Evolutionary conservation across 30 jellyfish, hydroid and myxozoan species (phyloP), one percentile per base, ranked within the genome.

Genomic region (Sanderia malayensis): DNA sequence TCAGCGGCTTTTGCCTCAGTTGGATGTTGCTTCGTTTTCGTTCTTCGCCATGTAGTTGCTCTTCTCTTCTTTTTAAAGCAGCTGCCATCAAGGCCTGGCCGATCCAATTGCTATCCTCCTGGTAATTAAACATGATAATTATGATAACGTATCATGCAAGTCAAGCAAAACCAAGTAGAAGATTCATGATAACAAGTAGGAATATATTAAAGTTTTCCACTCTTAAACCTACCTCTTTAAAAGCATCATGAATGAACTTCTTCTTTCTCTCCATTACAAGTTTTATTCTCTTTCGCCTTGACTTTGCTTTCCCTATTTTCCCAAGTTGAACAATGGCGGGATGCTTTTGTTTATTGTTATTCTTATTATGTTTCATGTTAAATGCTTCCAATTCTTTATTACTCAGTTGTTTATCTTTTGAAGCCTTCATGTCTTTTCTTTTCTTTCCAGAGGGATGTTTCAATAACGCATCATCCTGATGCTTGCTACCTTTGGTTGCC

Each of bases 241-340:
- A 6, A 4, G 6, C 52, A 37, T 37, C 52, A 4, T 37, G 6
- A 4, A 37, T 37, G 13, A 37, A 37, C 18, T 49, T 49, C 64
- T 24, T 49, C 24, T 49, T 49, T 31, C 58, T 77, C 63, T 74
- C 71, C 89, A 77, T 77, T 31, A 77, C 81, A 24, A 77, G 44
- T 30, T 77, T 77, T 2, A 77, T 77, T 31, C 89, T 52, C 29
- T 77, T 77, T 31, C 89, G 47, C 24, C 89, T 77, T 30, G 89
- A 77, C 46, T 77, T 77, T 25, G 89, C 89, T 30, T 77, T 67
- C 18, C 89, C 89, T 46, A 77, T 65, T 44, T 53, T 65, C n/a
- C 89, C 89, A 17, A 77, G 28, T 27, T 66, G 80, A 49, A 49
- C 64, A 49, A 49, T 24, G 24, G 18, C 64, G 24, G 64, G 64